These are phyloP conservation scores for Sitta europaea DNA, from an alignment of 2,113 vertebrate species.

Conservation along the genomic window DNA sequence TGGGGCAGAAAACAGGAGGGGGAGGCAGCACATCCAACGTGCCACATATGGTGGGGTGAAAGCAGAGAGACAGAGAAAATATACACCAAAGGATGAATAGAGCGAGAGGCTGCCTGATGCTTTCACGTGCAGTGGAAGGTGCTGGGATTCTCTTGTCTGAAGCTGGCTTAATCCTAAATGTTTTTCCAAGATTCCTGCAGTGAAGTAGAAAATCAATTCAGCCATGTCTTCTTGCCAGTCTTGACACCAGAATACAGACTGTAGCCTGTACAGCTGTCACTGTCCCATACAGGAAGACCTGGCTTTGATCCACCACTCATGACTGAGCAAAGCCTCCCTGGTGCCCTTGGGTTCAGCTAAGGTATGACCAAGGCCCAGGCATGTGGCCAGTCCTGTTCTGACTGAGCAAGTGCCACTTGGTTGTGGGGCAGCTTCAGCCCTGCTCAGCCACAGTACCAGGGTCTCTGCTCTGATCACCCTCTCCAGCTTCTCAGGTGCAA, in stretches of 20 bases:
- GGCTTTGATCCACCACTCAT: not conserved
- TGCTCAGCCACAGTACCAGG: not conserved
- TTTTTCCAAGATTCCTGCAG: not conserved
- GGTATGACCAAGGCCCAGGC: not conserved
- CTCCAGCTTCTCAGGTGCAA: not conserved
- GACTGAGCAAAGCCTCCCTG: not conserved
- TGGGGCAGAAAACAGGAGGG: constrained; percentile 49
- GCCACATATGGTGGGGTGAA: constrained; percentile 18
- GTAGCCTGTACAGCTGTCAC: not conserved
- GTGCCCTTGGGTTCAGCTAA: not conserved
- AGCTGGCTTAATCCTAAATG: not conserved
- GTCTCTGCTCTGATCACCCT: not conserved
- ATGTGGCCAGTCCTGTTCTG: not conserved
- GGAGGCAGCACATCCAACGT: not conserved
- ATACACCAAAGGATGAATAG: not conserved
- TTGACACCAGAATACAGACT: not conserved
- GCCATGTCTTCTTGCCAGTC: not conserved
- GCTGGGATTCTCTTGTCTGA: not conserved
- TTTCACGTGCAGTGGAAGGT: not conserved
- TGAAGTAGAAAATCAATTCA: not conserved
- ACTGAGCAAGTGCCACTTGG: not conserved
- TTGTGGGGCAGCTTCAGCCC: not conserved
- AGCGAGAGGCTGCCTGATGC: not conserved
- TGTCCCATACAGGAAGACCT: not conserved
- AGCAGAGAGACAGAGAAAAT: not conserved